Evolutionary conservation across 2,113 vertebrate species (phyloP).

Genomic region (Halichoeres trimaculatus): DNA sequence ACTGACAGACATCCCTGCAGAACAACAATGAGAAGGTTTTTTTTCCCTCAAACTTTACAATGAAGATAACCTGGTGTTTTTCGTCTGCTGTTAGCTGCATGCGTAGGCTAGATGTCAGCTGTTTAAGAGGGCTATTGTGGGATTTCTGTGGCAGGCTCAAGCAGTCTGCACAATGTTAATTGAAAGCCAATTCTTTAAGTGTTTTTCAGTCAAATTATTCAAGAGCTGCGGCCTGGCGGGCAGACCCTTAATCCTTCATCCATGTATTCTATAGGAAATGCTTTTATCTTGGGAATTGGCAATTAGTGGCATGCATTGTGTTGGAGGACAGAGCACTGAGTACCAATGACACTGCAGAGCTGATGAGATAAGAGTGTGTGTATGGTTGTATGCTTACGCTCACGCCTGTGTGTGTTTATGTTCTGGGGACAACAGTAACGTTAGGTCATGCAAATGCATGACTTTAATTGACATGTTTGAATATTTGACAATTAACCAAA

Average conservation of each 20-base stretch:
- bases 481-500: slow-evolving; percentile 86
- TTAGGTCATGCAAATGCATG: slow-evolving; percentile 50
- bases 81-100: slow-evolving; percentile 44
- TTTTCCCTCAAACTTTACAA: slow-evolving; percentile 30
- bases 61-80: slow-evolving; percentile 54
- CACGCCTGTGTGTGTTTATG: slow-evolving; percentile 16
- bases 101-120: slow-evolving; percentile 40
- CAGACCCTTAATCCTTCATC: slow-evolving; percentile 63
- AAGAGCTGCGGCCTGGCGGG: slow-evolving; percentile 43
- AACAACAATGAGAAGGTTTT: slow-evolving; percentile 39
- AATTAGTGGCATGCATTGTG: slow-evolving; percentile 76
- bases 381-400: slow-evolving; percentile 31
- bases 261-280: slow-evolving; percentile 61
- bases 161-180: slow-evolving; percentile 49
- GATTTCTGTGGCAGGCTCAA: slow-evolving; percentile 42
- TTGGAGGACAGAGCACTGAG: slow-evolving; percentile 75
- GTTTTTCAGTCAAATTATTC: slow-evolving; percentile 53
- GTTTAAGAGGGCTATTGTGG: slow-evolving; percentile 41
- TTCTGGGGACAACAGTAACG: slow-evolving; percentile 66
- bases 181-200: slow-evolving; percentile 74
- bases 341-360: slow-evolving; percentile 73
- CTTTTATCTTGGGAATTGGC: slow-evolving; percentile 77
- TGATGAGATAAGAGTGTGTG: slow-evolving; percentile 77
- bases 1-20: slow-evolving; percentile 38
- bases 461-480: slow-evolving; percentile 81